Base-by-base conservation (phyloP, 2,797 vertebrate genomes). In the Synanceia verrucosa region DNA sequence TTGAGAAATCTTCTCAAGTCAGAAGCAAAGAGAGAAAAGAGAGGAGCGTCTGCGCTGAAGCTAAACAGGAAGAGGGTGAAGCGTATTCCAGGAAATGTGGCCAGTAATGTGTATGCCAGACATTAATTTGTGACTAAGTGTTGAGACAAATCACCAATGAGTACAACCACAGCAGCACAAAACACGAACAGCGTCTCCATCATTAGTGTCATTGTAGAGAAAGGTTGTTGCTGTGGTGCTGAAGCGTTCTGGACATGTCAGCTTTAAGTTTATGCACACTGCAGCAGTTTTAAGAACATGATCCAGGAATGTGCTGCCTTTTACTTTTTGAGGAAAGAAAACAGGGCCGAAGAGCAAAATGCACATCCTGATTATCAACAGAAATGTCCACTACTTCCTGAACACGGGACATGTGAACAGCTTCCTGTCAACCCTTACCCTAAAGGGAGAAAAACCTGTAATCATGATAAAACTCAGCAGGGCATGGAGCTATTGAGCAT, bases 271-370 rank as follows among this genome's bases (percentile, higher is more conserved):
- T 46, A 8, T 56, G 62, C 71, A 43, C 43, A 67, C 31, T 2
- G 8, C 67, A 56, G 75, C 64, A 76, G 29, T 68, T 72, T 67
- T 23, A 43, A 11, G 28, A 37, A n/a, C 50, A 41, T 36, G 14
- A 59, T 34, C 39, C 47, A 78, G 58, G 74, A 86, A 86, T 81
- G 84, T 83, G 78, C 81, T 62, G 65, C 36, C 43, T 75, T 67
- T 57, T 21, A 62, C 66, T 68, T 67, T 80, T 41, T 53, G 48
- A 70, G 73, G 56, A 51, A 69, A 76, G 19, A 67, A 48, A 73
- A 76, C 64, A 39, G 11, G 39, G 31, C 5, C 26, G 39, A 68
- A 57, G 56, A 55, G 62, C 41, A 63, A 64, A 61, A 68, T 43
- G 26, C 51, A 69, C 82, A 76, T 83, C 85, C 84, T 70, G 58